A percentile compares a stretch with the other conserved stretches of the same genome.
phyloP scores from a whole-genome alignment of 2,113 vertebrate species.

The Clarias magur region DNA sequence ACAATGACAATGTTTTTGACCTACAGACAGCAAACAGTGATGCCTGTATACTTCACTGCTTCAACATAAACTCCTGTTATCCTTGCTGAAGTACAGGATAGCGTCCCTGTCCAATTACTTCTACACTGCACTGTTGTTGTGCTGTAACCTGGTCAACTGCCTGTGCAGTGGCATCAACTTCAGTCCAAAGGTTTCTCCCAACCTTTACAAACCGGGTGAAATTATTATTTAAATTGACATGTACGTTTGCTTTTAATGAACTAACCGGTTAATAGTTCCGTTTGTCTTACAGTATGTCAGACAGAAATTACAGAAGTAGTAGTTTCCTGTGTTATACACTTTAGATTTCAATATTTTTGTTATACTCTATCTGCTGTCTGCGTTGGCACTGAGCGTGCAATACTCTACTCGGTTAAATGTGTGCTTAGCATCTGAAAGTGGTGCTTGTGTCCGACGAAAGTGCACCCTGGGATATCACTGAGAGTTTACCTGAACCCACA shows the following conservation, averaged over 20 bases:
- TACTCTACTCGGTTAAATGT: slow-evolving; percentile 11
- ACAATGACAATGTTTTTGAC: background rate
- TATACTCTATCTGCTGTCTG: slow-evolving; percentile 6
- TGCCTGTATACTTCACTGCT: background rate
- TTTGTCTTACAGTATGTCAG: background rate
- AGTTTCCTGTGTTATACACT: background rate
- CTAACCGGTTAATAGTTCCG: background rate
- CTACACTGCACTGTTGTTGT: background rate
- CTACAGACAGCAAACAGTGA: background rate
- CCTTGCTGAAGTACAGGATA: background rate
- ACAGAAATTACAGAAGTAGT: background rate
- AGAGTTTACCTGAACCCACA: slow-evolving; percentile 50
- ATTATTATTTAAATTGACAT: background rate
- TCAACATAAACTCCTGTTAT: background rate
- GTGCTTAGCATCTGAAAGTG: slow-evolving; percentile 44
- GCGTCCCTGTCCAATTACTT: background rate
- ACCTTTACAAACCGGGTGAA: background rate
- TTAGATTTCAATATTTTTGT: background rate
- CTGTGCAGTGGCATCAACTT: background rate
- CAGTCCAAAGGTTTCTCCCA: slow-evolving; percentile 4
- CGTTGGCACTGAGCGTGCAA: slow-evolving; percentile 6
- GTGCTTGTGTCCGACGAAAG: slow-evolving; percentile 34
- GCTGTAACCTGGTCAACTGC: slow-evolving; percentile 6
- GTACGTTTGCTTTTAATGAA: background rate
- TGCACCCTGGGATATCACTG: slow-evolving; percentile 43